Evolutionary conservation across 2,113 vertebrate genomes (phyloP), one percentile per base, ranked within the genome.

Genomic region (Albula goreensis): DNA sequence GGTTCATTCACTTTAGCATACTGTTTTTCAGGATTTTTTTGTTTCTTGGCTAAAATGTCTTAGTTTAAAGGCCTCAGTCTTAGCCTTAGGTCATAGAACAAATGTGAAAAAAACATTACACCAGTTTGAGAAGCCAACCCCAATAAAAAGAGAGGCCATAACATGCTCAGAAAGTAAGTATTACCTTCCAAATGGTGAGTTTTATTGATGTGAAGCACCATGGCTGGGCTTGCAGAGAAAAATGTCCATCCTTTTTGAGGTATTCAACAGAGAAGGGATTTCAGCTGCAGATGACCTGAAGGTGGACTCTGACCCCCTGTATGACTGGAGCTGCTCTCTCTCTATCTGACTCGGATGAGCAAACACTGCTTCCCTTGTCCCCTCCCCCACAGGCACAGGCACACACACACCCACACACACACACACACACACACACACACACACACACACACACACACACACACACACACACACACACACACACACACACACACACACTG

Each of bases 251-350:
- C 22, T 51, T 52, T 3, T 81, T 22, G 49, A 4, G 1, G 79
- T 17, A 19, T 3, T 50, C 15, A 50, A 50, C 48, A 50, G 78
- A 48, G 13, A 50, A 11, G 48, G 48, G 48, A 50, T 4, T 63
- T 6, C n/a, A 50, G 79, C 49, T 52, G 57, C 11, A 85, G 48
- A 83, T 80, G 83, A 53, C 52, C 50, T 84, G 83, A 9, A 57
- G 50, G 51, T 52, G 8, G 51, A 66, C 86, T 8, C 85, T 87
- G 85, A 91, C 89, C 79, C 50, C 70, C 66, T 63, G 52, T 57
- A 79, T 82, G 3, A 31, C 66, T 31, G 50, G 50, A 81, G 79
- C 79, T 52, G 48, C 49, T 22, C 79, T 51, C 79, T 13, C 83
- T 90, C 86, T 41, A 41, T 83, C 81, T 84, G 89, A 85, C 17